Evolutionary conservation across 2,888 invertebrate species (phyloP).

Genomic region (Rotaria sp.): DNA sequence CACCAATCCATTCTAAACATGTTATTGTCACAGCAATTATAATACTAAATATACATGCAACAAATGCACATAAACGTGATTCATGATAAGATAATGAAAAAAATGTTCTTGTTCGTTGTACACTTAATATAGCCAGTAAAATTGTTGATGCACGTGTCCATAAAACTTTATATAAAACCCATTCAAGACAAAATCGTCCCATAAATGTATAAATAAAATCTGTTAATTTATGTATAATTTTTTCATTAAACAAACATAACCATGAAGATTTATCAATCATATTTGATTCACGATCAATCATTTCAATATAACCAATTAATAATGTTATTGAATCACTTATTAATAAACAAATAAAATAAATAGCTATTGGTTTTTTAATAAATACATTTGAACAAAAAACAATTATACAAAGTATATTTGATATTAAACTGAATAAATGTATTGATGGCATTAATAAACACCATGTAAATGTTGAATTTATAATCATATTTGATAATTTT

Average conservation of each 20-base stretch:
- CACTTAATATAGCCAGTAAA: background rate
- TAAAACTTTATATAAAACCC: background rate
- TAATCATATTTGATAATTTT: background rate
- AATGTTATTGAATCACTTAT: background rate
- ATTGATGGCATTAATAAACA: background rate
- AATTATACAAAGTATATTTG: background rate
- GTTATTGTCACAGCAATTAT: background rate
- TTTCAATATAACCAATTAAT: background rate
- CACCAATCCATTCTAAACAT: background rate
- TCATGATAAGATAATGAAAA: background rate
- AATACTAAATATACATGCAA: background rate
- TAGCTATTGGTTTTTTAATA: background rate
- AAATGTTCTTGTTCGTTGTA: background rate
- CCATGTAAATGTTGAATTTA: background rate
- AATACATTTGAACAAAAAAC: background rate
- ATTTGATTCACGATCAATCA: background rate
- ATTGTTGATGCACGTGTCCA: background rate
- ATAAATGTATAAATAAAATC: background rate
- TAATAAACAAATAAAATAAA: conserved; percentile 8
- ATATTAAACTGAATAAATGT: background rate
- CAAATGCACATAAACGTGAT: background rate
- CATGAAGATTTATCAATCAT: background rate
- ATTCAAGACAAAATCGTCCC: background rate
- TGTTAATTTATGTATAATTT: background rate
- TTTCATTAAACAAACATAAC: background rate